Evolutionary conservation across 2,797 vertebrate species (phyloP).

Genomic region (Adrianichthys oophorus): DNA sequence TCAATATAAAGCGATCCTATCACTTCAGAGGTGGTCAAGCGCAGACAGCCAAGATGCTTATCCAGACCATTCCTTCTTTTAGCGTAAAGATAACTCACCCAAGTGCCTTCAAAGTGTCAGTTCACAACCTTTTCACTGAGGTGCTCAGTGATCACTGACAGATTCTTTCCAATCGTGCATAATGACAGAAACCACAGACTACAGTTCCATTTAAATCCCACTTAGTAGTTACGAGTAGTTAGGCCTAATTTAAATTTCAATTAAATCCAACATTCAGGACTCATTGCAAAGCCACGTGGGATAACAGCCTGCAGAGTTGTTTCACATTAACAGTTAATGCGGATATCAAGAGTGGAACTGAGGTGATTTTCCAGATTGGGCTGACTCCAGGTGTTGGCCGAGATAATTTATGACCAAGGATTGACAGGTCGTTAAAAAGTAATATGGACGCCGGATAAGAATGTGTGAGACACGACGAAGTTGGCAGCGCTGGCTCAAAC

Average conservation of each 20-base stretch:
- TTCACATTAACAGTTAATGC: slow-evolving; percentile 58
- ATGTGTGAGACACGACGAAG: slow-evolving; percentile 57
- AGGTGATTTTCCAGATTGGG: slow-evolving; percentile 23
- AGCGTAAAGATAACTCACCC: slow-evolving; percentile 71
- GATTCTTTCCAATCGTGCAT: slow-evolving; percentile 52
- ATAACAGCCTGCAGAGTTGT: slow-evolving; percentile 48
- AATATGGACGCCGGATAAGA: slow-evolving; percentile 42
- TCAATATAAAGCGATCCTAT: slow-evolving; percentile 75
- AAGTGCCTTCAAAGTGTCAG: slow-evolving; percentile 66
- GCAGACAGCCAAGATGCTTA: slow-evolving; percentile 72
- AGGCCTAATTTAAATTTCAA: slow-evolving; percentile 58
- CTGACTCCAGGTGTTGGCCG: slow-evolving; percentile 51
- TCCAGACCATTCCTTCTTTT: slow-evolving; percentile 75
- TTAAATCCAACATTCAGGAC: slow-evolving; percentile 51
- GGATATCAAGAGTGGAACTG: slow-evolving; percentile 34
- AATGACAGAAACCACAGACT: slow-evolving; percentile 50
- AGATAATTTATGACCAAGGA: slow-evolving; percentile 45
- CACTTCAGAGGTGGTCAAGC: slow-evolving; percentile 67
- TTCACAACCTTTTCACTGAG: slow-evolving; percentile 57
- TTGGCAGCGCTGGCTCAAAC: slow-evolving; percentile 62
- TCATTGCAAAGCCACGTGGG: slow-evolving; percentile 48
- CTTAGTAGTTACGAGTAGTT: slow-evolving; percentile 49
- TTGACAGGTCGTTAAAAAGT: slow-evolving; percentile 58
- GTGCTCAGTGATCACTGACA: slow-evolving; percentile 65
- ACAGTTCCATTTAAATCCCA: slow-evolving; percentile 56